phyloP scores from a whole-genome alignment of 2,113 vertebrate species.

The Parus major region DNA sequence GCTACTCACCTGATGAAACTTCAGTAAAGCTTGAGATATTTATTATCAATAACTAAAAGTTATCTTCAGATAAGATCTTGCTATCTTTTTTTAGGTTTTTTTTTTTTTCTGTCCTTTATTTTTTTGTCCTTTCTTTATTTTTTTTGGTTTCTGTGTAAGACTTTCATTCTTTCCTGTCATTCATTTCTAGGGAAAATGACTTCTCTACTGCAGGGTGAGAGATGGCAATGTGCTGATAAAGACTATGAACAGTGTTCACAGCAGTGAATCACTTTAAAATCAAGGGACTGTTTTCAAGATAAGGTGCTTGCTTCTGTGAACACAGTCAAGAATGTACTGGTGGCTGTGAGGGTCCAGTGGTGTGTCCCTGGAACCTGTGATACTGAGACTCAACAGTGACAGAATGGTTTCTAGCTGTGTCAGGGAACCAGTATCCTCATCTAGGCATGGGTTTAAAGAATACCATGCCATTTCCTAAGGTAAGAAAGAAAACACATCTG shows the following conservation, averaged over 20 bases:
- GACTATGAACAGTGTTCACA: background rate
- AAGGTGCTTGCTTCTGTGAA: background rate
- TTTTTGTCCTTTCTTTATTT: background rate
- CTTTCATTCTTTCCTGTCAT: background rate
- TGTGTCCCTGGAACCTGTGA: background rate
- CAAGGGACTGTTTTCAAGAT: background rate
- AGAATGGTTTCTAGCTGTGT: rapidly evolving
- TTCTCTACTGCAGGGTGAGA: background rate
- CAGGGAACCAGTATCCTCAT: background rate
- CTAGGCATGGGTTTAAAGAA: background rate
- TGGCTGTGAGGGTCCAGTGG: background rate
- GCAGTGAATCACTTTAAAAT: background rate
- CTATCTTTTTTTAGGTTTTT: background rate
- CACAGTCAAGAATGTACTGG: background rate
- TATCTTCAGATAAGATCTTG: background rate
- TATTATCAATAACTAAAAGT: background rate
- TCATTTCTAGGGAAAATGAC: background rate
- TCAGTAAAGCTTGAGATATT: background rate
- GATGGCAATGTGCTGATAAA: background rate
- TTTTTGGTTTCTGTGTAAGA: background rate
- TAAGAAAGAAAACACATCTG: background rate
- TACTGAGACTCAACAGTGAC: background rate
- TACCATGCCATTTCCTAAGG: background rate
- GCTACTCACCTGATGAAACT: background rate
- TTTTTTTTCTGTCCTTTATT: too few species aligned